These are phyloP conservation scores for Heliothis subflexa DNA, from an alignment of 1,140 invertebrate genomes.

Conservation along the genomic window DNA sequence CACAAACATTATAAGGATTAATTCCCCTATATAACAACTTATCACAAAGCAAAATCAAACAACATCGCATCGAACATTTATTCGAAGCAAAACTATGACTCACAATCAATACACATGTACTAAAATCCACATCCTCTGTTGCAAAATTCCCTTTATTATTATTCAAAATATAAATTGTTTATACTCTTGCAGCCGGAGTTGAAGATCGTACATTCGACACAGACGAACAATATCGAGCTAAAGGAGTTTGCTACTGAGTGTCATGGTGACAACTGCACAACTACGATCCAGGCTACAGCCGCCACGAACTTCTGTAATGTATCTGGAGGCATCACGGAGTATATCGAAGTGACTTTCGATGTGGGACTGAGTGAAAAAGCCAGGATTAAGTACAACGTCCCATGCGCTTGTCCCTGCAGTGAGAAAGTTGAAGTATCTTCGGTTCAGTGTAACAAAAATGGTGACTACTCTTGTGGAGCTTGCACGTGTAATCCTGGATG, in stretches of 20 bases:
- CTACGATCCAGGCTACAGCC: slow-evolving; percentile 53
- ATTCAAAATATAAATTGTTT: too few species aligned
- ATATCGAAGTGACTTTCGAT: slow-evolving; percentile 57
- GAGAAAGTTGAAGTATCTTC: slow-evolving; percentile 80
- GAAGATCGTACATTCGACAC: slow-evolving; percentile 62
- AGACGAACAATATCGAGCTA: slow-evolving; percentile 55
- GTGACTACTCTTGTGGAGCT: slow-evolving; percentile 90
- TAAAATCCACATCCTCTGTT: slow-evolving; percentile 11
- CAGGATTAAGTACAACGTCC: slow-evolving; percentile 65
- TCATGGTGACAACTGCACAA: slow-evolving; percentile 49
- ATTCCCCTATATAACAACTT: not conserved
- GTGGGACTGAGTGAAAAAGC: slow-evolving; percentile 54
- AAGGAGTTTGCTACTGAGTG: slow-evolving; percentile 47
- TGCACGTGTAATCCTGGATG: slow-evolving; percentile 89
- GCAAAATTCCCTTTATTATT: too few species aligned
- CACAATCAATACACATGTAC: slow-evolving; percentile 8
- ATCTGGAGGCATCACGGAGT: slow-evolving; percentile 57
- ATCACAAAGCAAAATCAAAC: not conserved
- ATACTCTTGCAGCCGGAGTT: slow-evolving; percentile 46
- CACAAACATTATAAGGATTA: too few species aligned
- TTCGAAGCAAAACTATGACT: not conserved
- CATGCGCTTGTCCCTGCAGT: slow-evolving; percentile 82
- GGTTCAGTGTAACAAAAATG: slow-evolving; percentile 82
- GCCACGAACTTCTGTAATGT: slow-evolving; percentile 59
- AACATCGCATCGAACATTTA: not conserved